Evolutionary conservation across 1,140 invertebrate genomes (phyloP), one percentile per base, ranked within the genome.

Genomic region (Holotrichia oblita): DNA sequence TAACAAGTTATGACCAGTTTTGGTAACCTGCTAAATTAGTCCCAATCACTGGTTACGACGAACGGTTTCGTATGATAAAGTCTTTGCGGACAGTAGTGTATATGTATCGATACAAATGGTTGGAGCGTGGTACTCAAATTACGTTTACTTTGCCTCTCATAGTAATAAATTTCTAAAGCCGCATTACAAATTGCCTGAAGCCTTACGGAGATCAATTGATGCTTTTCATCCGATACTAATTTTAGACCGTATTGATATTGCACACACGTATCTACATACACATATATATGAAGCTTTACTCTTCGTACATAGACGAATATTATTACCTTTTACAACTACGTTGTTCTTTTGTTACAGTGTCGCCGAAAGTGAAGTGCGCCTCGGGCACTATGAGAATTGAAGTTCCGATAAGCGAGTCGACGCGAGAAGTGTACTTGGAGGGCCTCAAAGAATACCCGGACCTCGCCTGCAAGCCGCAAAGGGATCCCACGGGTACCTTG

Each of bases 401-500:
- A 27, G 87, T 94, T 1, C 91, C 91, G 1, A 88, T 92, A 82
- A 88, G 89, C 7, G 87, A 89, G 0, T 88, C 90, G 74, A 87
- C 91, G 22, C 87, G 89, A 55, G 85, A 88, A 74, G 89, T 94
- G 34, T 94, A 94, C 83, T 85, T 95, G 78, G 92, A 94, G 82
- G 92, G 93, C 78, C 85, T 94, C 4, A 93, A 93, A 88, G 90
- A 92, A 85, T 92, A 91, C 85, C 90, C 90, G 85, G 90, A 89
- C 84, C 87, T 87, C 27, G 90, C 90, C 0, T 93, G 91, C 82
- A 86, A 89, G 74, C 91, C 91, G 1, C 87, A 89, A 69, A 87
- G 24, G 84, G 88, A 84, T 79, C 22, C 83, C 8, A 78, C 81
- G 12, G 85, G 40, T 22, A 73, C 82, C 3, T 82, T 87, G 8